These are phyloP conservation scores for Orthosia incerta DNA, from an alignment of 2,888 invertebrate genomes.

Conservation along the genomic window DNA sequence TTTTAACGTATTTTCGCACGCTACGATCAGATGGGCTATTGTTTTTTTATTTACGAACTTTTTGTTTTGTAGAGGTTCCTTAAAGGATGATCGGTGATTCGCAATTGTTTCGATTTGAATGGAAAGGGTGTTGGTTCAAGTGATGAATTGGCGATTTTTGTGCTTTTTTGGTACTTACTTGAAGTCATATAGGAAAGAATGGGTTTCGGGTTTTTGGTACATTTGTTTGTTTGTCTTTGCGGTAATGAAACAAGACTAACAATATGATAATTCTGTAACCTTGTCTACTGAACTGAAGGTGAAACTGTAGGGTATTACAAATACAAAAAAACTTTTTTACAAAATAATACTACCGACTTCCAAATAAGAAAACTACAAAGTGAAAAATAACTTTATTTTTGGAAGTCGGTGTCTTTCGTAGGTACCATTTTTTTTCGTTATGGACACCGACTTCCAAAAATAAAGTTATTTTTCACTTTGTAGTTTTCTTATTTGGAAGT, in stretches of 20 bases:
- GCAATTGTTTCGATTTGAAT: slow-evolving; percentile 46
- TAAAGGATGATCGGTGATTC: slow-evolving; percentile 39
- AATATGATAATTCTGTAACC: neutral
- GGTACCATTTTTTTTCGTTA: too few relatives aligned
- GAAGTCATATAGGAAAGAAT: neutral
- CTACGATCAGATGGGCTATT: slow-evolving; percentile 74
- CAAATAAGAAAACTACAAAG: too few relatives aligned
- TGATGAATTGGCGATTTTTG: slow-evolving; percentile 30
- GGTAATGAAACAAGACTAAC: neutral
- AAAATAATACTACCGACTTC: too few relatives aligned
- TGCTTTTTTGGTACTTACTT: neutral
- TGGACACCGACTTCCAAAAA: too few relatives aligned
- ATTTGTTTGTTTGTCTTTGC: slow-evolving; percentile 5
- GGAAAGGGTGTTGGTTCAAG: slow-evolving; percentile 14
- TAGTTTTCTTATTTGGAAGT: too few relatives aligned
- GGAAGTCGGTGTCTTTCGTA: too few relatives aligned
- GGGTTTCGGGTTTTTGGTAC: neutral
- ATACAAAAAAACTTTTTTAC: too few relatives aligned
- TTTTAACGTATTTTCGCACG: slow-evolving; percentile 86
- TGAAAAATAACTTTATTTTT: too few relatives aligned
- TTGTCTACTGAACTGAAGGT: neutral
- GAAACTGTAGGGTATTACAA: neutral
- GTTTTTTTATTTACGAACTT: slow-evolving; percentile 73
- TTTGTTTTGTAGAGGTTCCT: slow-evolving; percentile 53
- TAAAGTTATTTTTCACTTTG: too few relatives aligned